Percentiles rank a stretch among this genome's conserved stretches.
phyloP scores from a whole-genome alignment of 2,888 invertebrate genomes.

The Neoaliturus tenellus region DNA sequence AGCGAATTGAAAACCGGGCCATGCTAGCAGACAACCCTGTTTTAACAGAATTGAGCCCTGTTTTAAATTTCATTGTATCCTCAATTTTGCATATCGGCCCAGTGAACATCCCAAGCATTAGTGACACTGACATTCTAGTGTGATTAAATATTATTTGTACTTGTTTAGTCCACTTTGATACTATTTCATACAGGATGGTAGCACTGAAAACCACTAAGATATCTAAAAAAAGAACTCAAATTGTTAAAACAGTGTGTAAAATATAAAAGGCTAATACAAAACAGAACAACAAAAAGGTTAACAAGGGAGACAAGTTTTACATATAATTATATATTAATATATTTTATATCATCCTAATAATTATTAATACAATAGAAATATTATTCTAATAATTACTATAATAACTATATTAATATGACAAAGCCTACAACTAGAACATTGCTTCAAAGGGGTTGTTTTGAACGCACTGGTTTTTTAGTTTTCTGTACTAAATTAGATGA shows the following conservation, averaged over 20 bases:
- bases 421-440: slow-evolving; percentile 31
- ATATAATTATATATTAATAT: slow-evolving; percentile 39
- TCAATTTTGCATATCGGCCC: too few species aligned
- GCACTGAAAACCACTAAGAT: too few species aligned
- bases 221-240: neutral
- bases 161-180: too few species aligned
- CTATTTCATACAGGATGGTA: too few species aligned
- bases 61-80: too few species aligned
- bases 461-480: neutral
- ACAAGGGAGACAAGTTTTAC: neutral
- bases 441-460: neutral
- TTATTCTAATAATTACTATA: slow-evolving; percentile 42
- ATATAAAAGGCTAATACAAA: neutral
- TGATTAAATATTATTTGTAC: too few species aligned
- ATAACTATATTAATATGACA: slow-evolving; percentile 43
- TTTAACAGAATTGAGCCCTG: too few species aligned
- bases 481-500: too few species aligned
- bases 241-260: neutral
- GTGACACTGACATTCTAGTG: too few species aligned
- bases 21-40: too few species aligned
- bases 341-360: slow-evolving; percentile 24
- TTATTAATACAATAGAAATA: slow-evolving; percentile 45
- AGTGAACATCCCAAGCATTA: too few species aligned
- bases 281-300: neutral
- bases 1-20: too few species aligned